Base-by-base conservation (phyloP, 2,888 invertebrate species). In the Nemotelus pantherinus region DNA sequence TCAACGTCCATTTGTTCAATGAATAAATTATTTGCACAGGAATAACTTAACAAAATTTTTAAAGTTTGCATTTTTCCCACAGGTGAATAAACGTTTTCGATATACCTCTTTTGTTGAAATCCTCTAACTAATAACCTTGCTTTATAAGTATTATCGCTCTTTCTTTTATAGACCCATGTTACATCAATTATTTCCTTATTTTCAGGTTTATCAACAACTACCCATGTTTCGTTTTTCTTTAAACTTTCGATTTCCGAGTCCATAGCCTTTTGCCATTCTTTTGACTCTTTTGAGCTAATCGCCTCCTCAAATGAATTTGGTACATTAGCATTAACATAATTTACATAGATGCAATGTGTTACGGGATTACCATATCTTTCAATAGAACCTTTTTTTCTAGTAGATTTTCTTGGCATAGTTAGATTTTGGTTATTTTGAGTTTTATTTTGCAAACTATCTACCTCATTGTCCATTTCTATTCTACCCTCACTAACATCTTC, bases 241-340 rank as follows among this genome's bases (percentile, higher is more conserved):
- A 25, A 25, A 25, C 25, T 25, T 25, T 25, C 25, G 1, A 25
- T 25, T 25, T 25, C 25, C 25, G 65, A 58, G 43, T 83, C 78
- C 82, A 84, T 84, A n/a, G 83, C 84, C 39, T 25, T 67, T 79
- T 82, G 77, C 83, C 65, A 65, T 79, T 82, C 67, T 67, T 80
- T 79, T 77, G 4, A 4, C 53, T 83, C 81, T 76, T 80, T 0
- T 81, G 25, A 47, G 67, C 82, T 39, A 82, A 82, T 78, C 25
- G 83, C 83, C 81, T 83, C 83, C 78, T 83, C 79, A 81, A 81
- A 84, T 67, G 78, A 82, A 77, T 75, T 74, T 78, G 82, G 83
- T 72, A 79, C 79, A 72, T 79, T 80, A 58, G 82, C 82, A 81
- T 82, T 81, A 80, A 77, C 44, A 77, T 81, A 80, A 75, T 83